These are phyloP conservation scores for Gonioctena quinquepunctata DNA, from an alignment of 1,140 invertebrate species.

Conservation along the genomic window DNA sequence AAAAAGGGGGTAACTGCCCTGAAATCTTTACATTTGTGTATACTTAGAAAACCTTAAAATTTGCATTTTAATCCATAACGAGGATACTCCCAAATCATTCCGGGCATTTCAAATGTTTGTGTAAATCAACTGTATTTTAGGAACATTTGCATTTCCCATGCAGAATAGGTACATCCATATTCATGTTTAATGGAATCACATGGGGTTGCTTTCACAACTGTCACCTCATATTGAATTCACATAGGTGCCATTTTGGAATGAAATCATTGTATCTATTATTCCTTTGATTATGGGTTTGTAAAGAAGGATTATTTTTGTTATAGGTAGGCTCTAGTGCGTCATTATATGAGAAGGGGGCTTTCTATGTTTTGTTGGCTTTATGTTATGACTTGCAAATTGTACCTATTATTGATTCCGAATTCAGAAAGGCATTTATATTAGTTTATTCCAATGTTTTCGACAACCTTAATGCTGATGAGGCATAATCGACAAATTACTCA, in stretches of 20 bases:
- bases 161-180: not conserved
- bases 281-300: not conserved
- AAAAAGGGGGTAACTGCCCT: slow-evolving; percentile 40
- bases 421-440: too few species aligned
- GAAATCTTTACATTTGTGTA: slow-evolving; percentile 47
- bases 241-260: not conserved
- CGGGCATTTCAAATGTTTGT: slow-evolving; percentile 8
- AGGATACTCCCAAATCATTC: slow-evolving; percentile 9
- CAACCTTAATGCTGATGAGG: too few species aligned
- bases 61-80: slow-evolving; percentile 31
- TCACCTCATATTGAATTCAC: not conserved
- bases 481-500: too few species aligned
- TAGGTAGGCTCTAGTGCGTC: not conserved
- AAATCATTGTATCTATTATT: not conserved
- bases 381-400: too few species aligned
- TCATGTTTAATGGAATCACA: not conserved
- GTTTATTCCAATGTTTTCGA: too few species aligned
- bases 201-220: not conserved
- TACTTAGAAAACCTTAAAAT: slow-evolving; percentile 37
- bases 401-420: too few species aligned
- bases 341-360: too few species aligned
- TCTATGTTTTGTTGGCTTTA: too few species aligned
- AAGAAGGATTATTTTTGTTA: not conserved
- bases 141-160: not conserved
- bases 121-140: slow-evolving; percentile 3